These are phyloP conservation scores for Myathropa florea DNA, from an alignment of 2,888 invertebrate genomes.

Conservation along the genomic window DNA sequence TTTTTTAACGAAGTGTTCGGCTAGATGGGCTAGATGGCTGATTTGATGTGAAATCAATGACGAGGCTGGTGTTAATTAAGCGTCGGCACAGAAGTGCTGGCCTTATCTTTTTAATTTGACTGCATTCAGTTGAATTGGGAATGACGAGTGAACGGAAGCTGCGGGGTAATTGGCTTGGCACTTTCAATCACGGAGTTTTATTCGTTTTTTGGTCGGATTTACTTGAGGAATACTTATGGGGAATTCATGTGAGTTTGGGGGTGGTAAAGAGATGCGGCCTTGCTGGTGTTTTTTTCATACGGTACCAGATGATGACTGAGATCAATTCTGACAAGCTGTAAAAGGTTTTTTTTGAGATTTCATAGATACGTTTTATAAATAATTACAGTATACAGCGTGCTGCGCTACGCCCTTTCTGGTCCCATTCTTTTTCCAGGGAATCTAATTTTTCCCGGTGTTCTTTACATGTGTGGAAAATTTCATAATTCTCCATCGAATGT, in stretches of 20 bases:
- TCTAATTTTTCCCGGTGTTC: too few relatives aligned
- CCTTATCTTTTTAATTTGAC: constrained; percentile 49
- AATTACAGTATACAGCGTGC: too few relatives aligned
- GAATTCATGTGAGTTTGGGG: background rate
- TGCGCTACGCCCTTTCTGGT: too few relatives aligned
- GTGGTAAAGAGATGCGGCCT: too few relatives aligned
- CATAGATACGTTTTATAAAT: too few relatives aligned
- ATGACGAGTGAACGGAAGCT: constrained; percentile 10
- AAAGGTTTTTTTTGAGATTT: too few relatives aligned
- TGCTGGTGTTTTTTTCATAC: too few relatives aligned
- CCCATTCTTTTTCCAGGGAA: too few relatives aligned
- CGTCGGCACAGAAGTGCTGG: constrained; percentile 16
- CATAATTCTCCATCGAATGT: too few relatives aligned
- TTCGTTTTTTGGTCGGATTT: background rate
- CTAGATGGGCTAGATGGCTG: constrained; percentile 29
- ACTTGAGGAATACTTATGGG: background rate
- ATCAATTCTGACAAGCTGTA: too few relatives aligned
- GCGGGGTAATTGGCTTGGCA: background rate
- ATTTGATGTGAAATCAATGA: constrained; percentile 48
- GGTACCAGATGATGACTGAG: too few relatives aligned
- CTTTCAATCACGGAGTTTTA: background rate
- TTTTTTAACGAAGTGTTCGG: constrained; percentile 59
- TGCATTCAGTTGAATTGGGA: constrained; percentile 51
- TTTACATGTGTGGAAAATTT: too few relatives aligned
- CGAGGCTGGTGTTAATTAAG: constrained; percentile 58